Base-by-base conservation (phyloP, 2,797 vertebrate species). In the Orestias chungarensis region DNA sequence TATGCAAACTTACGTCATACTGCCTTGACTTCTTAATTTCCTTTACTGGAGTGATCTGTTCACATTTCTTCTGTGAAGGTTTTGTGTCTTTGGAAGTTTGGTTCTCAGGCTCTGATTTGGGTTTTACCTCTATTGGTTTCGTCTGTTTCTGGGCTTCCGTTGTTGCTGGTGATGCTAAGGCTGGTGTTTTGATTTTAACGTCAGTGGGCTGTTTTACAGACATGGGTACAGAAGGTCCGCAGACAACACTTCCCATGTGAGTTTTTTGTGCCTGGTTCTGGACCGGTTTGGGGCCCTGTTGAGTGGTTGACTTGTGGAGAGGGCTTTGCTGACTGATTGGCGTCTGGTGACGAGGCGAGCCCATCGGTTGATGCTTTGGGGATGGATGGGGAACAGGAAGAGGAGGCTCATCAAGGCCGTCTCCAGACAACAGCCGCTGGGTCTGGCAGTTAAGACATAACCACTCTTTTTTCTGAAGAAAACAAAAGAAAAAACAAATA, bases 371-470 rank as follows among this genome's bases (percentile, higher is more conserved):
- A 74, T 95, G 96, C 86, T 96, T 97, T 35, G 96, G 92, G 68
- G 95, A 88, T 0, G 94, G 93, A 82, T 95, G 93, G 6, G 95
- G 95, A 86, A 94, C 85, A 0, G 95, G 94, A 76, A 95, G 91
- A 3, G 95, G 91, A 62, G 94, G 93, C 25, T 98, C 97, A 3
- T 96, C 97, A 0, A 98, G 94, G 81, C 86, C 87, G 0, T 94
- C 95, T 87, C 97, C 97, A 25, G 98, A 97, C 73, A 99, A 93
- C 74, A 99, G 90, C 80, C 97, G 93, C 88, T 97, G 96, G 35
- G 98, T 99, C 95, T 99, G 98, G 95, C 98, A 99, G 94, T 98
- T 99, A 87, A 99, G 95, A 94, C 98, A 99, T 55, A 99, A 94
- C 98, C 98, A 99, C 86, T 99, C 98, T 2, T 97, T 98, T 92